phyloP scores from a whole-genome alignment of 1,140 invertebrate genomes.

The Tribolium madens region DNA sequence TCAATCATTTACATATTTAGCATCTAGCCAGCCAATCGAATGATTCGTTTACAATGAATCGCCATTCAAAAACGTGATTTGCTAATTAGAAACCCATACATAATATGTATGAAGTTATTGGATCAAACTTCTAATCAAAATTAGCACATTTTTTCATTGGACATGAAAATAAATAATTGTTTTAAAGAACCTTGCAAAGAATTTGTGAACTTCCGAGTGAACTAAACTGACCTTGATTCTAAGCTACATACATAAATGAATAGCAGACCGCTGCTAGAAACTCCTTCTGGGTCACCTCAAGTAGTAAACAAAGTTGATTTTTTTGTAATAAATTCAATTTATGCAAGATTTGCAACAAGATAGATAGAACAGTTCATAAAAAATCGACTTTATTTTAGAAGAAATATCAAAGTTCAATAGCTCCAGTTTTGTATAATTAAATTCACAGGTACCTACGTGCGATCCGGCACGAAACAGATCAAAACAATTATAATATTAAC shows the following conservation, averaged over 20 bases:
- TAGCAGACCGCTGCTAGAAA: not conserved
- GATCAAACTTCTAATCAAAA: not conserved
- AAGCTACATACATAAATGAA: constrained; percentile 31
- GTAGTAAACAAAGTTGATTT: constrained; percentile 11
- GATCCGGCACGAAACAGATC: not conserved
- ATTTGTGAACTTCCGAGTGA: constrained; percentile 18
- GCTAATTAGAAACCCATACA: not conserved
- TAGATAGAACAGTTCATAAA: not conserved
- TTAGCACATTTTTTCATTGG: not conserved
- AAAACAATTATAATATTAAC: not conserved
- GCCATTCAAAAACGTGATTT: not conserved
- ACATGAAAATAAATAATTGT: not conserved
- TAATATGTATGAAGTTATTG: not conserved
- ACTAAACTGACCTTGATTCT: constrained; percentile 25
- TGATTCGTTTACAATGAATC: not conserved
- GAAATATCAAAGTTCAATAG: not conserved
- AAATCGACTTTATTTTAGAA: not conserved
- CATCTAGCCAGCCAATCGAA: not conserved
- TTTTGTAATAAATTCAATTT: not conserved
- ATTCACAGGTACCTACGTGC: not conserved
- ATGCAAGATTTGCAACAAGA: not conserved
- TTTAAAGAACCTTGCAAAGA: constrained; percentile 11
- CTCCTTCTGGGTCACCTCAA: constrained; percentile 9
- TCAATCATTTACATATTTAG: not conserved
- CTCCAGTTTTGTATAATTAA: constrained; percentile 1